Conservation (phyloP, 35 echinoderm and acorn worm species). For the Holothuria glaberrima region DNA sequence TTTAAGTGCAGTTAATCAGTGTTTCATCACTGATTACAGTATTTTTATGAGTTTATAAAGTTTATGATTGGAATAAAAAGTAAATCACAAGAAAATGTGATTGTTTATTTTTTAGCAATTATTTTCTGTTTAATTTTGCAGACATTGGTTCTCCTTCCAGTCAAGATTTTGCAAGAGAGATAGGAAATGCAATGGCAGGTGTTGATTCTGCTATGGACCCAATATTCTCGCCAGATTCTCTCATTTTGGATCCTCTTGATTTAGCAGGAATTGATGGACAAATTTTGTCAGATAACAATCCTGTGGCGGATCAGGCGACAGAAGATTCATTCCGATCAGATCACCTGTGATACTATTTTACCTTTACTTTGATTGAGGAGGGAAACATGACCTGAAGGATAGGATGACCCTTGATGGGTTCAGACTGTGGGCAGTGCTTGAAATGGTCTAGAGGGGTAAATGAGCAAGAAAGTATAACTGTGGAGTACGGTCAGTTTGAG, state of each 20-base stretch:
- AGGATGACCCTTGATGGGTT: too few relatives aligned
- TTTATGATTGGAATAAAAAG: too few relatives aligned
- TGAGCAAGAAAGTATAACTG: background rate
- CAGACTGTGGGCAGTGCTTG: background rate
- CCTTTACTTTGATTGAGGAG: background rate
- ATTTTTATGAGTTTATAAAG: too few relatives aligned
- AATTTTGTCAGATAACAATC: constrained; percentile 93
- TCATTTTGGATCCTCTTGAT: constrained; percentile 79
- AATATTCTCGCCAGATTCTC: constrained; percentile 61
- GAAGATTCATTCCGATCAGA: constrained; percentile 97
- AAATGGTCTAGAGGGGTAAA: background rate
- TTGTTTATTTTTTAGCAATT: background rate
- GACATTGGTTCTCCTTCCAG: constrained; percentile 86
- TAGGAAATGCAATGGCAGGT: constrained; percentile 89
- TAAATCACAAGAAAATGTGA: too few relatives aligned
- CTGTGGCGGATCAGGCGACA: constrained; percentile 88
- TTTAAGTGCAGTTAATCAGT: too few relatives aligned
- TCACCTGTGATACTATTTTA: constrained; percentile 18
- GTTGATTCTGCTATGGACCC: constrained; percentile 60
- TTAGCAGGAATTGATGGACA: constrained; percentile 72
- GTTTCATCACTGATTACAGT: too few relatives aligned
- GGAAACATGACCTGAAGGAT: background rate
- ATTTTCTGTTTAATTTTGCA: constrained; percentile 48
- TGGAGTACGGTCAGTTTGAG: too few relatives aligned
- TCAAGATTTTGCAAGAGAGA: constrained; percentile 91